A percentile compares a stretch with the other conserved stretches of the same genome.
Conservation (phyloP, 2,888 invertebrate species). For the Rhamnusium bicolor region DNA sequence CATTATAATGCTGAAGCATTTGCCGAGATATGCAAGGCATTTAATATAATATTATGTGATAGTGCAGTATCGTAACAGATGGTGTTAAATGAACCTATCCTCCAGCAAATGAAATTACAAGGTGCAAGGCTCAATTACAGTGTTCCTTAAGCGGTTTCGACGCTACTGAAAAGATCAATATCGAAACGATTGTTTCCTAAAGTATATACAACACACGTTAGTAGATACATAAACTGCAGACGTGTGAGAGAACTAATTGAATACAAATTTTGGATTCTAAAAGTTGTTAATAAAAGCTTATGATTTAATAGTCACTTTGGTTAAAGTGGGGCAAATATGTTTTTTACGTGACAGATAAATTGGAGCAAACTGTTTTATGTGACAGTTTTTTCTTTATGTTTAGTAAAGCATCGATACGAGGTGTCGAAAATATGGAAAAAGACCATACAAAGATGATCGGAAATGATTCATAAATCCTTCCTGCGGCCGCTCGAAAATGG, state of each 20-base stretch:
- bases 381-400: too few species aligned
- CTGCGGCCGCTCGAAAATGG: too few species aligned
- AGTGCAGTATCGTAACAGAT: conserved; percentile 55
- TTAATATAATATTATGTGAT: conserved; percentile 35
- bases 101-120: conserved; percentile 66
- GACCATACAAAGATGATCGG: too few species aligned
- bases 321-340: neutral
- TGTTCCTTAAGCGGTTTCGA: conserved; percentile 62
- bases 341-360: neutral
- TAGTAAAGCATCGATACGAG: too few species aligned
- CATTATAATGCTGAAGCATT: conserved; percentile 4
- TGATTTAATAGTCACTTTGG: neutral
- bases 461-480: too few species aligned
- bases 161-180: conserved; percentile 64
- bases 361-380: neutral
- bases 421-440: too few species aligned
- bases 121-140: conserved; percentile 65
- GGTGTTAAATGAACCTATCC: conserved; percentile 66
- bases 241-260: neutral
- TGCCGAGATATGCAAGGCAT: conserved; percentile 27
- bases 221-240: conserved; percentile 5
- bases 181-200: conserved; percentile 61
- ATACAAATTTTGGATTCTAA: neutral
- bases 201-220: conserved; percentile 47
- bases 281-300: neutral